phyloP scores from a whole-genome alignment of 2,888 invertebrate genomes.

The Podotricha telesiphe region DNA sequence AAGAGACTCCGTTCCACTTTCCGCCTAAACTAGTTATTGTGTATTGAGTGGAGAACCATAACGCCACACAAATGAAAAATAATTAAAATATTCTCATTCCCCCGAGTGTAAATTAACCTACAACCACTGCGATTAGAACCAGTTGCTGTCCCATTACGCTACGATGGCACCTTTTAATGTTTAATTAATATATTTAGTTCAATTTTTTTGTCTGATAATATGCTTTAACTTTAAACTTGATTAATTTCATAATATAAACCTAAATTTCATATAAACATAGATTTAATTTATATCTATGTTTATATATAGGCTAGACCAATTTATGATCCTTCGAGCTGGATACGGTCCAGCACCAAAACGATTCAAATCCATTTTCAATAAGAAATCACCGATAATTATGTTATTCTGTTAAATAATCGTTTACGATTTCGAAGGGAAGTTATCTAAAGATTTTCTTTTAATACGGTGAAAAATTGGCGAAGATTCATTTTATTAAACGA shows the following conservation, averaged over 20 bases:
- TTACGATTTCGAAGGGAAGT: slow-evolving; percentile 32
- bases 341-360: slow-evolving; percentile 15
- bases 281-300: too few species aligned
- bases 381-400: slow-evolving; percentile 47
- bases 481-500: slow-evolving; percentile 48
- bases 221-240: not conserved
- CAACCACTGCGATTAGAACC: too few species aligned
- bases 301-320: not conserved
- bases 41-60: too few species aligned
- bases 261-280: not conserved
- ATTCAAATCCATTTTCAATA: slow-evolving; percentile 28
- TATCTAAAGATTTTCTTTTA: slow-evolving; percentile 50
- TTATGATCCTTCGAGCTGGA: slow-evolving; percentile 21
- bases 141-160: too few species aligned
- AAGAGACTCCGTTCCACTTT: too few species aligned
- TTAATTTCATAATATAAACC: not conserved
- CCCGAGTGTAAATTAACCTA: too few species aligned
- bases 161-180: too few species aligned
- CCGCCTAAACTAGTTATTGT: too few species aligned
- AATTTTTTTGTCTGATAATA: not conserved
- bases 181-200: not conserved
- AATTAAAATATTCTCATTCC: too few species aligned
- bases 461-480: slow-evolving; percentile 65
- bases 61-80: too few species aligned
- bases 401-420: slow-evolving; percentile 66